Percentiles rank a stretch among this genome's conserved stretches.
phyloP scores from a whole-genome alignment of 2,113 vertebrate genomes.

The Agelaius tricolor region DNA sequence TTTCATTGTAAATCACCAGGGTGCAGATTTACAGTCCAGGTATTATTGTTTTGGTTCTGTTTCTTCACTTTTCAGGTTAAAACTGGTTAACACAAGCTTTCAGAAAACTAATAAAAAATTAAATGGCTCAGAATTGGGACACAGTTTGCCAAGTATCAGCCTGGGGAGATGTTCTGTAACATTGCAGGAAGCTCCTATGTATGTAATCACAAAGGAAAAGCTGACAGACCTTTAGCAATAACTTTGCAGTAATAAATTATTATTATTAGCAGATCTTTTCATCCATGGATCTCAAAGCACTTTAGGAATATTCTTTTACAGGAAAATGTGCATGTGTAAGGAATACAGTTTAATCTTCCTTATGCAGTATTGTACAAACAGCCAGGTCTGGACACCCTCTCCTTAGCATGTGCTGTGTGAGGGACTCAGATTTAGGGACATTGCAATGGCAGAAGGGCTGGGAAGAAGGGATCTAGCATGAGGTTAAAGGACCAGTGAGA shows the following conservation, averaged over 20 bases:
- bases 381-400: background rate
- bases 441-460: background rate
- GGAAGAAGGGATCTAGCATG: background rate
- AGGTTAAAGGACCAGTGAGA: background rate
- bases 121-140: background rate
- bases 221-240: background rate
- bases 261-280: background rate
- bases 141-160: background rate
- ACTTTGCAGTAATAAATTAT: background rate
- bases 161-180: background rate
- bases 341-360: background rate
- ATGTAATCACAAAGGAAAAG: background rate
- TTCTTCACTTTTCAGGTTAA: constrained; percentile 6
- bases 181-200: background rate
- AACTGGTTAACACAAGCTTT: background rate
- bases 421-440: background rate
- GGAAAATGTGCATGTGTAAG: background rate
- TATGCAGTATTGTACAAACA: accelerated
- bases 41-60: background rate
- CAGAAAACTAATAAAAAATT: background rate
- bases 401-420: background rate
- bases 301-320: background rate
- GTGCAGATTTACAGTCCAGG: constrained; percentile 10
- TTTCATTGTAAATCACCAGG: background rate
- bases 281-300: background rate